Percentiles rank a stretch among this genome's conserved stretches.
Evolutionary conservation across 1,140 invertebrate species (phyloP).

Genomic region (Mactra quadrangularis): DNA sequence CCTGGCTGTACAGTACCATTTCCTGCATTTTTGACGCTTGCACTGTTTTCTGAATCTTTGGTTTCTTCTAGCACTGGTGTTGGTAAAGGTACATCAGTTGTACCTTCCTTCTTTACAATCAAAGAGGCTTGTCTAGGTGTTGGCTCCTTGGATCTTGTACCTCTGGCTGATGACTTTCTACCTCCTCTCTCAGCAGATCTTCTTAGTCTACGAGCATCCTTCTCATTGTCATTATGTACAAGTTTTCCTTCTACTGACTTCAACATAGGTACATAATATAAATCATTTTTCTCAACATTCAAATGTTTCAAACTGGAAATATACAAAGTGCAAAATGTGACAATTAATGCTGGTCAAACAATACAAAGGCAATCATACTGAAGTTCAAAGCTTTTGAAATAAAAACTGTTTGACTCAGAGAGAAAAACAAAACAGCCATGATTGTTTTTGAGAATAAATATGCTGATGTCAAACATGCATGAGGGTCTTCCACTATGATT

Average conservation of each 20-base stretch:
- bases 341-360: too few relatives aligned
- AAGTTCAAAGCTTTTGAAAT: too few relatives aligned
- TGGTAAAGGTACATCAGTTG: constrained; percentile 31
- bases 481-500: too few relatives aligned
- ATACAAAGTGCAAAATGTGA: too few relatives aligned
- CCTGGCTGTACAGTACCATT: constrained; percentile 18
- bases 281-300: constrained; percentile 82
- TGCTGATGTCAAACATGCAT: too few relatives aligned
- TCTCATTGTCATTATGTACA: constrained; percentile 71
- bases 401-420: too few relatives aligned
- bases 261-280: constrained; percentile 81
- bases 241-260: constrained; percentile 78
- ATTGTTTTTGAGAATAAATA: too few relatives aligned
- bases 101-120: constrained; percentile 14
- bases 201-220: constrained; percentile 52
- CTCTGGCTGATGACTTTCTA: constrained; percentile 53
- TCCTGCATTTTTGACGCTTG: constrained; percentile 13
- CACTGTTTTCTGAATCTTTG: neutral
- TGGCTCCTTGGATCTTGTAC: constrained; percentile 48
- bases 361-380: too few relatives aligned
- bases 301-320: constrained; percentile 79
- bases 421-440: too few relatives aligned
- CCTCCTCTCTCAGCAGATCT: constrained; percentile 62
- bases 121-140: constrained; percentile 19
- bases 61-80: constrained; percentile 21